Evolutionary conservation across 2,888 invertebrate species (phyloP).

Genomic region (Archaeoteleia sp.): DNA sequence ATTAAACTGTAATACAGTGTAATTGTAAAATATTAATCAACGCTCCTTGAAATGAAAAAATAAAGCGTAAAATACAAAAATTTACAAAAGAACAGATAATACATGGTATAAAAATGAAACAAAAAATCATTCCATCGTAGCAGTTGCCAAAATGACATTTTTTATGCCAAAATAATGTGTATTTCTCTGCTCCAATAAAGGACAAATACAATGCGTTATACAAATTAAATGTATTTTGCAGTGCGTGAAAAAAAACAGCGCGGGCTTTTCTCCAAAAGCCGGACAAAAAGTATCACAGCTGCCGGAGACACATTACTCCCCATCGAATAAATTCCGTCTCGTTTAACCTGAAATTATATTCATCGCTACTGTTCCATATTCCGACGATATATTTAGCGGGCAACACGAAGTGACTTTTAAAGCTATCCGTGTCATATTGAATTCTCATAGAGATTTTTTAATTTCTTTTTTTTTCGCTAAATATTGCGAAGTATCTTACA

Average conservation of each 20-base stretch:
- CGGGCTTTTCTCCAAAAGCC: conserved; percentile 38
- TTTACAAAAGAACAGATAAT: neutral
- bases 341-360: conserved; percentile 51
- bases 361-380: conserved; percentile 48
- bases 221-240: conserved; percentile 46
- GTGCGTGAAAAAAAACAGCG: conserved; percentile 39
- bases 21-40: too few species aligned
- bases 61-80: too few species aligned
- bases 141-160: conserved; percentile 29
- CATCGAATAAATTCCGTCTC: conserved; percentile 48
- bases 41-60: too few species aligned
- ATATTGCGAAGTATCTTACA: conserved; percentile 20
- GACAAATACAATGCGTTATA: conserved; percentile 39
- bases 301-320: conserved; percentile 46
- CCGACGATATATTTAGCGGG: conserved; percentile 42
- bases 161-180: conserved; percentile 33
- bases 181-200: conserved; percentile 41
- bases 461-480: conserved; percentile 28
- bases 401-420: conserved; percentile 48
- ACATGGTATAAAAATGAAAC: conserved; percentile 20
- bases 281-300: conserved; percentile 38
- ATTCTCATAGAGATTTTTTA: conserved; percentile 31
- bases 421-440: conserved; percentile 49
- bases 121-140: conserved; percentile 22
- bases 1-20: neutral